Base-by-base conservation (phyloP, 2,888 invertebrate genomes). In the Aproaerema taeniolella region DNA sequence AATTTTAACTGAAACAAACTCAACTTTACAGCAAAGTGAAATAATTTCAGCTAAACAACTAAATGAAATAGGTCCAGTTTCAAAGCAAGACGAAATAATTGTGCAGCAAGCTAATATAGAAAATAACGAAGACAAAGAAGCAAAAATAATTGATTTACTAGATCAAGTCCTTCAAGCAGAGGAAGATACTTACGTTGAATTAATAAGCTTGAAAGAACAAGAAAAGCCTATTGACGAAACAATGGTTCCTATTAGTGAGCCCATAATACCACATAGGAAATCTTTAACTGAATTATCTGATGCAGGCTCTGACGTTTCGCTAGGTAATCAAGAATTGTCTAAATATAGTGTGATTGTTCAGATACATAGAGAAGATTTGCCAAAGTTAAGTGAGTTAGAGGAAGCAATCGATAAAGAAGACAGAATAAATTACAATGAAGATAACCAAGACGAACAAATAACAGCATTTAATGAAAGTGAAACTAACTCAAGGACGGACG, bases 291-390 rank as follows among this genome's bases (percentile, higher is more conserved):
- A 83, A 42, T 47, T 83, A 38, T 85, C 83, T 38, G 83, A 82
- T 53, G 80, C 82, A 11, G 83, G 74, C 12, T 86, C 83, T 26
- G 82, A 83, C 36, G 79, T 74, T 61, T 85, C 86, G 33, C 53
- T 76, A 49, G 70, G 76, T 67, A 76, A 63, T 69, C 78, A 73
- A 55, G 75, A 62, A 29, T 72, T 82, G 73, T 80, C 86, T 52
- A 85, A 87, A 70, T 88, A 89, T 62, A 87, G 87, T 68, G 88
- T 89, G 14, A 77, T 89, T 53, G 89, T 82, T 42, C 85, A 88
- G 69, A 87, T 89, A 9, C 89, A 89, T 53, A 80, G 88, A 63
- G 88, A 89, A 61, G 88, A 89, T 67, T 67, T 85, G 39, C 73
- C 80, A 1, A 82, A 59, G 58, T 58, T 85, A 3, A 66, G 58